Evolutionary conservation across 2,113 vertebrate genomes (phyloP).

Genomic region (Pteronura brasiliensis): DNA sequence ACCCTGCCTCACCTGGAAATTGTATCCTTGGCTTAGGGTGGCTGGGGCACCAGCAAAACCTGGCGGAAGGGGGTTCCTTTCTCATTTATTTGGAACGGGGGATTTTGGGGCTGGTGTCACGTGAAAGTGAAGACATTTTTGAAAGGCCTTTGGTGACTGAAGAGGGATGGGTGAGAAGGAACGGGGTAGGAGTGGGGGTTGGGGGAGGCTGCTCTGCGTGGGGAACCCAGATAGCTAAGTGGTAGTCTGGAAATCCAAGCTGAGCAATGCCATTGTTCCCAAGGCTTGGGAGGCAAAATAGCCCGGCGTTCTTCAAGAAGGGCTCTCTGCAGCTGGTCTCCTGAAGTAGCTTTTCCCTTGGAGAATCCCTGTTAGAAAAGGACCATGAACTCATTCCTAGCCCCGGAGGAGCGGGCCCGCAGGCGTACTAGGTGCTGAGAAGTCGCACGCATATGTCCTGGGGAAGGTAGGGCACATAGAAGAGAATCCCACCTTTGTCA

Average conservation of each 20-base stretch:
- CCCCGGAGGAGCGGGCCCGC: not conserved
- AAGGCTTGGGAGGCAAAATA: not conserved
- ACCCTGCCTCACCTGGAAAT: conserved; percentile 41
- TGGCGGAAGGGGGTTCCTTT: not conserved
- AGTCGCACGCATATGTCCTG: accelerated
- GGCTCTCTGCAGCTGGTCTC: not conserved
- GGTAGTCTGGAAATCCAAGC: not conserved
- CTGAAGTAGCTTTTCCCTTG: not conserved
- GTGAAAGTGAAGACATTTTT: conserved; percentile 66
- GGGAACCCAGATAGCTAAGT: not conserved
- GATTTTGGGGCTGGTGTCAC: conserved; percentile 42
- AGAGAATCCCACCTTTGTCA: not conserved
- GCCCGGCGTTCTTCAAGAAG: not conserved
- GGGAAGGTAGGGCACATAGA: not conserved
- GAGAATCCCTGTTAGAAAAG: not conserved
- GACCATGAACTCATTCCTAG: not conserved
- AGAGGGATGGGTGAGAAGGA: not conserved
- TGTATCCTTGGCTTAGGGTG: conserved; percentile 37
- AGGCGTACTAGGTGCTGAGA: not conserved
- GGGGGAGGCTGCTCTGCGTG: not conserved
- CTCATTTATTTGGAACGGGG: conserved; percentile 59
- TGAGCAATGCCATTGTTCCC: not conserved
- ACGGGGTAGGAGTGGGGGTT: not conserved
- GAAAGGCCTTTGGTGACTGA: conserved; percentile 47
- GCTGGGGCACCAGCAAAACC: conserved; percentile 44